phyloP scores from a whole-genome alignment of 2,797 vertebrate genomes.

The Balearica regulorum region DNA sequence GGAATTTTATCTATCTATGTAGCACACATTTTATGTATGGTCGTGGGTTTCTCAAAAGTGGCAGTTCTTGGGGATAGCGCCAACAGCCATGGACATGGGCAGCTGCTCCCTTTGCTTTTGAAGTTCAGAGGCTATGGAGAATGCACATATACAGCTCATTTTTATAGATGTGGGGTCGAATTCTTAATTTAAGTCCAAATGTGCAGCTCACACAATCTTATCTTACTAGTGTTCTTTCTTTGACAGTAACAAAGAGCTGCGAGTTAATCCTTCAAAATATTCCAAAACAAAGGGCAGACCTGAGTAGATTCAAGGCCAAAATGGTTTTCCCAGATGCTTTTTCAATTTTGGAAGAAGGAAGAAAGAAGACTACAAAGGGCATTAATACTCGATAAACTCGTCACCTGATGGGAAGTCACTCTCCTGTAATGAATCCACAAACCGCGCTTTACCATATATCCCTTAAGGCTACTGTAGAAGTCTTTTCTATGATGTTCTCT shows the following conservation, averaged over 20 bases:
- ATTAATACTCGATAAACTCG: constrained; percentile 13
- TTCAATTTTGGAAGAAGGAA: background rate
- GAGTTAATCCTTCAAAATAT: background rate
- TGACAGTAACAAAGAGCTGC: background rate
- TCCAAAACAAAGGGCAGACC: constrained; percentile 1
- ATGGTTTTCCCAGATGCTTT: background rate
- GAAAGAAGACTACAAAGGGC: background rate
- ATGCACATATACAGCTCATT: constrained; percentile 9
- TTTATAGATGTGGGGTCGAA: background rate
- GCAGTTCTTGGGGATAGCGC: background rate
- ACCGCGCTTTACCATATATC: background rate
- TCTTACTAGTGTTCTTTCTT: background rate
- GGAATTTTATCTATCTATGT: background rate
- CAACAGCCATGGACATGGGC: background rate
- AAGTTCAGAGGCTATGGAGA: constrained; percentile 24
- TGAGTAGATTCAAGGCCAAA: background rate
- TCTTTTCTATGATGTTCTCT: background rate
- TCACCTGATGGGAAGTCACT: background rate
- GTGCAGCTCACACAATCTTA: background rate
- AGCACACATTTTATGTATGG: no score
- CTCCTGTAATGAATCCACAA: background rate
- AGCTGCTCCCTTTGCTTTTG: constrained; percentile 53
- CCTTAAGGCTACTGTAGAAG: background rate
- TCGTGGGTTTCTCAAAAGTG: background rate
- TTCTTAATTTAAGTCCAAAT: background rate